Evolutionary conservation across 2,113 vertebrate species (phyloP), one percentile per base, ranked within the genome.

Genomic region (Eolophus roseicapilla): DNA sequence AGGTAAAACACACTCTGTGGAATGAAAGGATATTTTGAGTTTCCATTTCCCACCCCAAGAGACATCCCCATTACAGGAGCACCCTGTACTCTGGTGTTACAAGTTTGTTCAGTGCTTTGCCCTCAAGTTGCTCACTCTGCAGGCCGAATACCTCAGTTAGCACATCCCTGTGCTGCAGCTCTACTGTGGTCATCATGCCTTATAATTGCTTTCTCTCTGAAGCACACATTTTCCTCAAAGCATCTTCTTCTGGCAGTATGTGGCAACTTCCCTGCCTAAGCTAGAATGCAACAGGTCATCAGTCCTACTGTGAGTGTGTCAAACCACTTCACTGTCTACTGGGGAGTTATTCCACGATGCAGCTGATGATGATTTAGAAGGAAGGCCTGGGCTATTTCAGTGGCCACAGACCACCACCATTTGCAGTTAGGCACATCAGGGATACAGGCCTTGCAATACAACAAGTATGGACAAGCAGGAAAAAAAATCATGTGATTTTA

Each of bases 171-270:
- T 57, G 28, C 18, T 29, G 28, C 63, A 69, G 44, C 44, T 79
- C 76, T 46, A 28, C 41, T 43, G 17, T 46, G n/a, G 75, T 62
- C 18, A 28, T 39, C 0, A 0, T 47, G 62, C 27, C 5, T 2
- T 41, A 41, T 5, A 37, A 49, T 18, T 41, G 7, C 27, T 43
- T 55, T 27, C 64, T 39, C 62, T 57, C 23, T 33, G 24, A 63
- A 64, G 49, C 35, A 60, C 0, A 0, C 1, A 2, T 35, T 67
- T 77, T 91, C 60, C 25, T 81, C n/a, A 24, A 69, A 69, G 29
- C 47, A 50, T 62, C 47, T 16, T 33, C 69, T 70, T 39, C 24
- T 59, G 37, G 25, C 49, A 41, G 17, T 10, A 11, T 2, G 6
- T 17, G 47, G 35, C 47, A 75, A 63, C 24, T 50, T 49, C 50